Base-by-base conservation (phyloP, 64 coral and sea anemone genomes). In the Dendrophyllia cribrosa region DNA sequence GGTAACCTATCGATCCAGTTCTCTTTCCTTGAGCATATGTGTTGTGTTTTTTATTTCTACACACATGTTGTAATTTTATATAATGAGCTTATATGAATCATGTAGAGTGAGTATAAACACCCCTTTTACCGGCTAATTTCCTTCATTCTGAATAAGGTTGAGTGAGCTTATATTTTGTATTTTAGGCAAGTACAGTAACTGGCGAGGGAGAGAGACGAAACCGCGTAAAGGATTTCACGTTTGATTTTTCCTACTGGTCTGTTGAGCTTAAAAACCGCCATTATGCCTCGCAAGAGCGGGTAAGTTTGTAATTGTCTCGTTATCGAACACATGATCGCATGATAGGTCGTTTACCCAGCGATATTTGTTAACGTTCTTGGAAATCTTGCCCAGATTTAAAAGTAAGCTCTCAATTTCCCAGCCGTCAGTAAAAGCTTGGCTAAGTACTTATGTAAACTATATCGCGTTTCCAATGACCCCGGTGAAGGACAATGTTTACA, bases 231-330 rank as follows among this genome's bases (percentile, higher is more conserved):
- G 97, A 99, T 78, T 99, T 99, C 47, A 91, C 97, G 5, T 99
- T 99, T 60, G 97, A 99, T 78, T 88, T 88, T 89, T 99, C 97
- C 7, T 99, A 99, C 88, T 99, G 97, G 97, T 99, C 97, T 51
- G 88, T 92, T 7, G 94, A 96, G n/a, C 52, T 82, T 19, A 90
- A 74, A 77, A 96, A 91, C 73, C 86, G 82, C 6, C 87, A 99
- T 91, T 99, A 90, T 51, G 74, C 89, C 23, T 87, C 90, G 5
- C 97, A 99, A 91, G 94, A 99, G 23, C 86, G 91, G 85, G 97
- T 98, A 69, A 93, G 59, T 15, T 65, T 67, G 21, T 24, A 20
- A 6, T 14, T 34, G 14, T 20, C 15, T 6, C 16, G 58, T 14
- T 15, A 34, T 60, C 14, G 56, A 80, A 60, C 58, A 3, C 26